A percentile compares a stretch with the other conserved stretches of the same genome.
phyloP scores from a whole-genome alignment of 2,797 vertebrate genomes.

The Lophius americanus region DNA sequence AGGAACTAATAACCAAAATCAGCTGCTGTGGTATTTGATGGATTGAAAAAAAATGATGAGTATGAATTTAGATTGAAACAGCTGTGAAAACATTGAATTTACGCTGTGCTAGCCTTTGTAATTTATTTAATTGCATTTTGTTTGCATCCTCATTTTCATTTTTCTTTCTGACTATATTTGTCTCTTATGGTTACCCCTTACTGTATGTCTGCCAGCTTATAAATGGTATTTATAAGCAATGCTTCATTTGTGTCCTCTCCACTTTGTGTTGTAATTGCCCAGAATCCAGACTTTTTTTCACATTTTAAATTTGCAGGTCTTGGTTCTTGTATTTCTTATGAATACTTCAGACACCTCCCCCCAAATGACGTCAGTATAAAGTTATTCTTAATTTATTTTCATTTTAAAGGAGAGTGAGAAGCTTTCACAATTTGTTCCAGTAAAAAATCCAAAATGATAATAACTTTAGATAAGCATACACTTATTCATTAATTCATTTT shows the following conservation, averaged over 20 bases:
- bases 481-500: too few relatives aligned
- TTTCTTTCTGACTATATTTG: not conserved
- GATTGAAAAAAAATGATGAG: constrained; percentile 48
- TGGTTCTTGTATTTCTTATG: not conserved
- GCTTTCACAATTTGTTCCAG: not conserved
- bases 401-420: not conserved
- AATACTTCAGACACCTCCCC: not conserved
- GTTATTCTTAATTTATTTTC: not conserved
- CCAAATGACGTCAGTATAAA: not conserved
- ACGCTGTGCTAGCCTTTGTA: not conserved
- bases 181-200: not conserved
- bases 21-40: constrained; percentile 56
- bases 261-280: not conserved
- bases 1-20: constrained; percentile 71
- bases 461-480: not conserved
- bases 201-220: not conserved
- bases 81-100: constrained; percentile 13
- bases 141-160: not conserved
- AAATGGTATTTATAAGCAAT: not conserved
- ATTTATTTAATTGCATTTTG: not conserved
- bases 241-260: not conserved
- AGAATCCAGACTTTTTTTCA: not conserved
- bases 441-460: not conserved
- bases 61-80: constrained; percentile 25
- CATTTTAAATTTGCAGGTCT: not conserved